Conservation (phyloP, 2,888 invertebrate genomes). For the Polietes domitor region DNA sequence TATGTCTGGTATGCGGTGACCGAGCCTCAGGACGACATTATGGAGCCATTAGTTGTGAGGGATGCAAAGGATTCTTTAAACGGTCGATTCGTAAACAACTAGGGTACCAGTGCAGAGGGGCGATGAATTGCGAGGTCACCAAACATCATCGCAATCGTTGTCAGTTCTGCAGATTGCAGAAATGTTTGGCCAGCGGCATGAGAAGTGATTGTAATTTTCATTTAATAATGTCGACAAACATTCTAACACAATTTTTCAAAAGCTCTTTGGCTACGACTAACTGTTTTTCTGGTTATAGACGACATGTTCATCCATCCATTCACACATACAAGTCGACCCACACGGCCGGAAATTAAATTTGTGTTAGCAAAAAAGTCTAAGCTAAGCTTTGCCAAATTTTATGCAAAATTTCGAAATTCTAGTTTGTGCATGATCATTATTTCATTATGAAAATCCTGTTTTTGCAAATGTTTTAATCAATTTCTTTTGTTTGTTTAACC, state of each 20-base stretch:
- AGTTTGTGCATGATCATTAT: slow-evolving; percentile 61
- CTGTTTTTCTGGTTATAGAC: slow-evolving; percentile 3
- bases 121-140: slow-evolving; percentile 98
- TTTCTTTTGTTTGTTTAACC: background rate
- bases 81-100: slow-evolving; percentile 97
- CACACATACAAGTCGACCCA: slow-evolving; percentile 19
- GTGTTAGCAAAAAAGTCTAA: background rate
- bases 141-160: slow-evolving; percentile 99
- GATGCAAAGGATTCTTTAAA: slow-evolving; percentile 99
- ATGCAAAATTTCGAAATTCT: slow-evolving; percentile 23
- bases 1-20: slow-evolving; percentile 98
- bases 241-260: slow-evolving; percentile 58
- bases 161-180: slow-evolving; percentile 98
- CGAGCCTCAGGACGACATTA: slow-evolving; percentile 96
- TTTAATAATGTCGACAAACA: slow-evolving; percentile 74
- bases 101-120: slow-evolving; percentile 97
- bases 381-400: background rate
- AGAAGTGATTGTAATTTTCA: slow-evolving; percentile 95
- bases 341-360: background rate
- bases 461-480: background rate
- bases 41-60: slow-evolving; percentile 94
- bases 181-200: slow-evolving; percentile 99
- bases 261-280: slow-evolving; percentile 30
- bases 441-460: slow-evolving; percentile 17
- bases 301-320: background rate